Percentiles rank a stretch among this genome's conserved stretches.
Conservation (phyloP, 2,113 vertebrate species). For the Cardinalis cardinalis region DNA sequence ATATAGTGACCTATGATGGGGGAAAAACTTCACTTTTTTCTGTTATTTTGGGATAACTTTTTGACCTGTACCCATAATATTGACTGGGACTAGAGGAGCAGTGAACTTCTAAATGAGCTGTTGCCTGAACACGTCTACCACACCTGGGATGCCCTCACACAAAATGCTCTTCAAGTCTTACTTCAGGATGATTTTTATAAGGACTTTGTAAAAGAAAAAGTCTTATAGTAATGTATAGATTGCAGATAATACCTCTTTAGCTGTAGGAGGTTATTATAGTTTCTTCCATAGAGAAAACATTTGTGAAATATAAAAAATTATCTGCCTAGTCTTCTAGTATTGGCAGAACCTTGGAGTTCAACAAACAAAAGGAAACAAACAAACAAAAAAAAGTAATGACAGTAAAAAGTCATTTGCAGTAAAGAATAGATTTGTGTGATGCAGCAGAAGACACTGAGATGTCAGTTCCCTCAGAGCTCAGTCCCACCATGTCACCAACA, state of each 20-base stretch:
- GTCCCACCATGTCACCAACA: background rate
- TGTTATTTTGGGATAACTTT: background rate
- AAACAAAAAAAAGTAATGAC: background rate
- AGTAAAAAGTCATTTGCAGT: background rate
- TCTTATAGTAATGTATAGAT: background rate
- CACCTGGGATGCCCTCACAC: background rate
- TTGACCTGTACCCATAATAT: background rate
- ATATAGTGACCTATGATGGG: background rate
- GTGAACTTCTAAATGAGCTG: background rate
- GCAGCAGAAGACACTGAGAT: background rate
- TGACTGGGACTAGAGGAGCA: background rate
- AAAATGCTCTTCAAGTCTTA: background rate
- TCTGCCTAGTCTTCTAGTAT: background rate
- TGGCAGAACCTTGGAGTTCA: background rate
- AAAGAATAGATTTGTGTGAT: background rate
- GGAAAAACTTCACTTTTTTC: fast-evolving
- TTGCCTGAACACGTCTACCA: background rate
- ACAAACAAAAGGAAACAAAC: background rate
- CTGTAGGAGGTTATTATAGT: background rate
- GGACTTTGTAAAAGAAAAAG: background rate
- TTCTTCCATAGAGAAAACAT: background rate
- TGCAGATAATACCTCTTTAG: background rate
- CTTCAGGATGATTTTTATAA: background rate
- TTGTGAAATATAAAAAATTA: background rate
- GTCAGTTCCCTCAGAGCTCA: background rate